Evolutionary conservation across 2,797 vertebrate species (phyloP).

Genomic region (Ctenochaetus hawaiiensis): DNA sequence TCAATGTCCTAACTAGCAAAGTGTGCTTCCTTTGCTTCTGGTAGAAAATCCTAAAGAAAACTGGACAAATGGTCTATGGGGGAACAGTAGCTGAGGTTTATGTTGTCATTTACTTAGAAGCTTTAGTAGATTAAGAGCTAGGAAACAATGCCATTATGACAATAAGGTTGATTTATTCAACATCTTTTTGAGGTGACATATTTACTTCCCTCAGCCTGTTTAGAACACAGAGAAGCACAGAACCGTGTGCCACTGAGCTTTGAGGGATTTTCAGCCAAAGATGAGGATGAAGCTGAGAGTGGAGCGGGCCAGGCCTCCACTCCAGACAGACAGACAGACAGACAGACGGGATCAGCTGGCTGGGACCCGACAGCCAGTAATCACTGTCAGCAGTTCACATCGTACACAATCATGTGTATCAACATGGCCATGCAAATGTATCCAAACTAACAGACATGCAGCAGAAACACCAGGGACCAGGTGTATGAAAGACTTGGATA

Average conservation of each 20-base stretch:
- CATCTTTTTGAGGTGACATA: no score
- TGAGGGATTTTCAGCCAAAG: conserved; percentile 46
- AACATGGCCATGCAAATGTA: conserved; percentile 2
- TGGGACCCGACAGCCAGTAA: conserved; percentile 37
- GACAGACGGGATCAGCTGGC: conserved; percentile 42
- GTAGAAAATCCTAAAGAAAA: no score
- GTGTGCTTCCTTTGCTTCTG: background rate
- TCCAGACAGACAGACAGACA: conserved; percentile 20
- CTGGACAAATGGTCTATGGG: no score
- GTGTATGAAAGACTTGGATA: no score
- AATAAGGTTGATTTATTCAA: no score
- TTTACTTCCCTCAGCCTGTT: background rate
- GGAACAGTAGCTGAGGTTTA: no score
- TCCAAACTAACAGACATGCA: background rate
- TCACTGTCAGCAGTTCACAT: conserved; percentile 45
- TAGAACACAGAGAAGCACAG: conserved; percentile 7
- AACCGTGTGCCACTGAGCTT: conserved; percentile 16
- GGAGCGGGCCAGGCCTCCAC: conserved; percentile 19
- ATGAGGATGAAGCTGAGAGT: conserved; percentile 31
- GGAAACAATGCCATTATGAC: background rate
- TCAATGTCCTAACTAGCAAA: background rate
- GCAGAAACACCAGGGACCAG: background rate
- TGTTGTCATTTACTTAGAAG: no score
- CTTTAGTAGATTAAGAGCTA: background rate
- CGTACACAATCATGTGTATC: conserved; percentile 8